A percentile compares a stretch with the other conserved stretches of the same genome.
Conservation (phyloP, 2,113 vertebrate species). For the Uria aalge region DNA sequence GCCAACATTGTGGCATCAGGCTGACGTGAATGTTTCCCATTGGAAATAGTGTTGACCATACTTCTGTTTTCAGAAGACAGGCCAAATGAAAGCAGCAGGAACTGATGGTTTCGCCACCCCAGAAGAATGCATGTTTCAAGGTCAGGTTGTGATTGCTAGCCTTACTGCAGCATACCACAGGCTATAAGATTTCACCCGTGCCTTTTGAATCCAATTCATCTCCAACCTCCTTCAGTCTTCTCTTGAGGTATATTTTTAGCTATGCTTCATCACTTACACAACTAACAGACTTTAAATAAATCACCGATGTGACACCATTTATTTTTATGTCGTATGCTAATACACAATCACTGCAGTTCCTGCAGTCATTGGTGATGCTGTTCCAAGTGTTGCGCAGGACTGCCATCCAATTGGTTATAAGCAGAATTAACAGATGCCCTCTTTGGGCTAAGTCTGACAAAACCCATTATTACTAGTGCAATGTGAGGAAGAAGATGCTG, state of each 20-base stretch:
- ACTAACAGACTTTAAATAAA: background rate
- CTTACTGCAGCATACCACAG: background rate
- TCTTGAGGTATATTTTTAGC: background rate
- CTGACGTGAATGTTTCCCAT: background rate
- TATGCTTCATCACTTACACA: background rate
- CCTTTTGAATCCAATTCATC: background rate
- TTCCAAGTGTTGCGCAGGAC: background rate
- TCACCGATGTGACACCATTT: background rate
- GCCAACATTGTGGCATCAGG: background rate
- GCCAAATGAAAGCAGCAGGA: background rate
- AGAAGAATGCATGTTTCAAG: background rate
- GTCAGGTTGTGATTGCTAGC: background rate
- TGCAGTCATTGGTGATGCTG: background rate
- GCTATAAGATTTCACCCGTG: background rate
- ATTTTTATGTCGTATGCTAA: conserved; percentile 1
- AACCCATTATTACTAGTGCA: background rate
- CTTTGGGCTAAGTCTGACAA: background rate
- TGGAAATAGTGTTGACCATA: background rate
- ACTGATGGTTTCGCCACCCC: background rate
- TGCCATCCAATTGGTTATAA: background rate
- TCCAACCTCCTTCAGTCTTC: background rate
- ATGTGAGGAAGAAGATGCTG: background rate
- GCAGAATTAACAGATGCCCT: background rate
- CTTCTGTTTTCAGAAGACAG: background rate
- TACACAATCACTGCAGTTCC: background rate